Evolutionary conservation across 2,888 invertebrate genomes (phyloP).

Genomic region (Acutogordius australiensis): DNA sequence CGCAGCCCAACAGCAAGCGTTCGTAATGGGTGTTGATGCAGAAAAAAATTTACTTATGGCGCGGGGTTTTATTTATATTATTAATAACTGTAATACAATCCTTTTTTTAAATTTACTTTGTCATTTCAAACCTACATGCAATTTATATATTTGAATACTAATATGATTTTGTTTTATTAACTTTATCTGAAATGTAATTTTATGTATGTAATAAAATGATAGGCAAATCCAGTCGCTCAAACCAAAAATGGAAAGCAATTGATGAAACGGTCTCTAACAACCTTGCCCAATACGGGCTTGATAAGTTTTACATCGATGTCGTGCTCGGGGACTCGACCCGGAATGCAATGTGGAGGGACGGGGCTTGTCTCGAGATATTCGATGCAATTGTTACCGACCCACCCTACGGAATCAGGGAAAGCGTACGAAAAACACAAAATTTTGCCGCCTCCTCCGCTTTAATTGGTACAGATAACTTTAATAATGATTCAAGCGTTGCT

Average conservation of each 20-base stretch:
- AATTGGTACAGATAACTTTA: background rate
- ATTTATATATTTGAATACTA: too few relatives aligned
- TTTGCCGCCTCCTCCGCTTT: background rate
- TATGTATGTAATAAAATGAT: too few relatives aligned
- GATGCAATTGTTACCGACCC: constrained; percentile 81
- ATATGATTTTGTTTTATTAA: too few relatives aligned
- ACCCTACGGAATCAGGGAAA: constrained; percentile 16
- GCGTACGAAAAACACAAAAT: background rate
- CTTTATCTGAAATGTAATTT: too few relatives aligned
- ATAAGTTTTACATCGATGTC: constrained; percentile 47
- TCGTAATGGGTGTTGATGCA: constrained; percentile 21
- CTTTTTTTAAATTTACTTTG: constrained; percentile 5
- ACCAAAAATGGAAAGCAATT: constrained; percentile 27
- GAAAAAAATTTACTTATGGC: background rate
- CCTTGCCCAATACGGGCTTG: constrained; percentile 53
- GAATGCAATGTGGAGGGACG: constrained; percentile 37
- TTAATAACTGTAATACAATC: background rate
- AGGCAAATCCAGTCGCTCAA: constrained; percentile 26
- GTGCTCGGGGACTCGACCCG: constrained; percentile 60
- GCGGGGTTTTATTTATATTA: background rate
- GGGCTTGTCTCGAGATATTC: constrained; percentile 35
- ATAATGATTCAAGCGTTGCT: too few relatives aligned
- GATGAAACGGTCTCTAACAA: constrained; percentile 65
- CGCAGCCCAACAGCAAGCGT: constrained; percentile 21
- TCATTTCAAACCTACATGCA: too few relatives aligned